Percentiles rank a stretch among this genome's conserved stretches.
Conservation (phyloP, 2,888 invertebrate genomes). For the Drymonia ruficornis region DNA sequence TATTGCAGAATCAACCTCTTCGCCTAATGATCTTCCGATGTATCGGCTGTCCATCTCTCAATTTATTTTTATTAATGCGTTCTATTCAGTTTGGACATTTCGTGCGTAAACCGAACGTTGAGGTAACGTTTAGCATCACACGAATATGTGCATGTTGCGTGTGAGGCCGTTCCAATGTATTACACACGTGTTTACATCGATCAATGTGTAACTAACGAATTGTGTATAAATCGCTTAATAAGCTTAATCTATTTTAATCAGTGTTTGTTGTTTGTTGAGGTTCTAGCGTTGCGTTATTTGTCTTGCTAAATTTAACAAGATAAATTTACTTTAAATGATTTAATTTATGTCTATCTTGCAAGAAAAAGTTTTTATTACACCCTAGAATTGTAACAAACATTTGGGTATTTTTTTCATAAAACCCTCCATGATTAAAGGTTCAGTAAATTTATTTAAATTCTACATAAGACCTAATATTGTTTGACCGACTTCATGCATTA, state of each 20-base stretch:
- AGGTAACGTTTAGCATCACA: neutral
- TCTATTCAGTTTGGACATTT: constrained; percentile 31
- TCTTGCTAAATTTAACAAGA: constrained; percentile 21
- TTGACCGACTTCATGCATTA: no score
- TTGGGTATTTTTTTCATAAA: no score
- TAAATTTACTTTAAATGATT: no score
- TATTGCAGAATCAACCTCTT: constrained; percentile 30
- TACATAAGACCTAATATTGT: no score
- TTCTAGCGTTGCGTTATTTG: constrained; percentile 17
- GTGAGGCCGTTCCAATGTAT: constrained; percentile 29
- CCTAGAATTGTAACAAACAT: no score
- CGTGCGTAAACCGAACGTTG: constrained; percentile 35
- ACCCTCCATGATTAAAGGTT: no score
- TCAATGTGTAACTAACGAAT: constrained; percentile 44
- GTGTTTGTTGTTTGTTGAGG: constrained; percentile 5
- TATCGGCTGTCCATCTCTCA: constrained; percentile 30
- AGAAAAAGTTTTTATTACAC: no score
- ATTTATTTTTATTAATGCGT: constrained; percentile 36
- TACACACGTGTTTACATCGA: constrained; percentile 35
- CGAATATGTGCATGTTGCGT: constrained; percentile 14
- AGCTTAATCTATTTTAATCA: constrained; percentile 28
- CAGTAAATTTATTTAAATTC: no score
- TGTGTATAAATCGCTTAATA: constrained; percentile 36
- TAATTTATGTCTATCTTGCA: neutral
- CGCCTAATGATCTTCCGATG: constrained; percentile 34